These are phyloP conservation scores for Columba guinea DNA, from an alignment of 2,797 vertebrate species.

Conservation along the genomic window DNA sequence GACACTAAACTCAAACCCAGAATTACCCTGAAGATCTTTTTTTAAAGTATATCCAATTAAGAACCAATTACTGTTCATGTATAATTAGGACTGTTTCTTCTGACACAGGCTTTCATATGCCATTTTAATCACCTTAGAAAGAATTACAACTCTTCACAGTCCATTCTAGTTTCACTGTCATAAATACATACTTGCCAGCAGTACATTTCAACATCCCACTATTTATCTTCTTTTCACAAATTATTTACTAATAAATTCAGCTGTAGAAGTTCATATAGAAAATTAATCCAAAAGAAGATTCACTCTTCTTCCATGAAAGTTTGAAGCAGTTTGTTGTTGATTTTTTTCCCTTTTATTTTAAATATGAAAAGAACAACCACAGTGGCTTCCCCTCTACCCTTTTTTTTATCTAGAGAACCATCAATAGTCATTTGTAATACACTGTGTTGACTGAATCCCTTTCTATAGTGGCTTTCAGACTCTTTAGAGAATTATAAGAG, in stretches of 20 bases:
- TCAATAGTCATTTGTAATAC: background rate
- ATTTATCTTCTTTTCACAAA: background rate
- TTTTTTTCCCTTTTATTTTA: background rate
- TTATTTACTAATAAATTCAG: background rate
- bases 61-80: background rate
- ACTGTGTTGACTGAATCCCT: background rate
- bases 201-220: background rate
- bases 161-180: background rate
- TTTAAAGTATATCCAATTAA: background rate
- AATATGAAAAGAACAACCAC: background rate
- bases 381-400: fast-evolving
- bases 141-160: background rate
- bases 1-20: background rate
- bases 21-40: background rate
- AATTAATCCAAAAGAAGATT: background rate
- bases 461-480: background rate
- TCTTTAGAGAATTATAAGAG: background rate
- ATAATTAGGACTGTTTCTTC: constrained; percentile 3
- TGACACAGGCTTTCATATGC: background rate
- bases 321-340: background rate
- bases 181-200: background rate
- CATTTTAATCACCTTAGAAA: constrained; percentile 23
- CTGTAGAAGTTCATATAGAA: background rate
- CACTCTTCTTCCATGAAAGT: background rate
- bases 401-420: background rate